Conservation (phyloP, 2,797 vertebrate species). For the Danio choprae region DNA sequence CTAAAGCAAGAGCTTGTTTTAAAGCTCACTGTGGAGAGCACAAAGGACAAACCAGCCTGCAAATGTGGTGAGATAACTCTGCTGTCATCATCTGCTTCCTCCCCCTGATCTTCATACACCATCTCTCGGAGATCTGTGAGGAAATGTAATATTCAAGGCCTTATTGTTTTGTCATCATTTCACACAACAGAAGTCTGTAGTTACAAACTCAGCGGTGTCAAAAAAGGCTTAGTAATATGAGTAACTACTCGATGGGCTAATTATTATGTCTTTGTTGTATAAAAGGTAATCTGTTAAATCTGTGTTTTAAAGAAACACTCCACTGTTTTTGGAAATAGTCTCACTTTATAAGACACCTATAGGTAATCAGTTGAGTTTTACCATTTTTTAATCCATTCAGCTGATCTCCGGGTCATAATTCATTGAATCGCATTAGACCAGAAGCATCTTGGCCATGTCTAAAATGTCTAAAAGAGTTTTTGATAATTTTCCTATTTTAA, state of each 20-base stretch:
- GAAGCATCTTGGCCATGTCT: too few species aligned
- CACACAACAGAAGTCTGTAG: neutral
- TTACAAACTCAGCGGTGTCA: neutral
- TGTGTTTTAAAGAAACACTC: too few species aligned
- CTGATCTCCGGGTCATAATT: too few species aligned
- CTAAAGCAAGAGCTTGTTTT: conserved; percentile 17
- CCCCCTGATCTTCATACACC: neutral
- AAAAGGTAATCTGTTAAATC: too few species aligned
- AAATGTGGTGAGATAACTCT: conserved; percentile 29
- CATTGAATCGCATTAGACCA: too few species aligned
- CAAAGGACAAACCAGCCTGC: conserved; percentile 55
- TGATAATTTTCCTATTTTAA: too few species aligned
- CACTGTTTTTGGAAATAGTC: too few species aligned
- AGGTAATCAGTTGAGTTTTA: too few species aligned
- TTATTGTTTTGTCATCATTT: neutral
- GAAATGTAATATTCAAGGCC: neutral
- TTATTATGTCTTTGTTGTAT: neutral
- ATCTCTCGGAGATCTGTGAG: conserved; percentile 64
- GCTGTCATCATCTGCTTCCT: conserved; percentile 36
- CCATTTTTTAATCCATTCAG: too few species aligned
- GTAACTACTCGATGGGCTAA: neutral
- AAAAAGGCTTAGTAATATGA: neutral
- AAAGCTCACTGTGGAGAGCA: neutral
- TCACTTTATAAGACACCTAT: too few species aligned
- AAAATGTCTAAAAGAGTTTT: too few species aligned